phyloP scores from a whole-genome alignment of 2,797 vertebrate genomes.

The Rhadinocentrus ornatus region DNA sequence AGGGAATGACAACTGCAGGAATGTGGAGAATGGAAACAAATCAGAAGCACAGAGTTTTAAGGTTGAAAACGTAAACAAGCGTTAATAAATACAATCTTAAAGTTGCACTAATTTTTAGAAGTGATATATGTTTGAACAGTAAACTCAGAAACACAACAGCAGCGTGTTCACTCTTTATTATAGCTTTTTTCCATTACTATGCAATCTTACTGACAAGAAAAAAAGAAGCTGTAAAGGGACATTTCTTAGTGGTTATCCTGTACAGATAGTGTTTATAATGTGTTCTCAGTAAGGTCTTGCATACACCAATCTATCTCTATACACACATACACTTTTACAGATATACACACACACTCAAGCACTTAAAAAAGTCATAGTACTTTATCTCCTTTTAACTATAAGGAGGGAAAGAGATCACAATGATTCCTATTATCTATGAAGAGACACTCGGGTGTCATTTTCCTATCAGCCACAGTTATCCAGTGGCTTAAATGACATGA shows the following conservation, averaged over 20 bases:
- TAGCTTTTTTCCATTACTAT: slow-evolving; percentile 51
- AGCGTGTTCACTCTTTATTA: slow-evolving; percentile 67
- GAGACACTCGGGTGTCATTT: slow-evolving; percentile 24
- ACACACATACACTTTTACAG: slow-evolving; percentile 25
- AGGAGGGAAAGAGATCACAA: slow-evolving; percentile 27
- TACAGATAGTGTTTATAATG: slow-evolving; percentile 46
- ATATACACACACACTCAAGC: slow-evolving; percentile 29
- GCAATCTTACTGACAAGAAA: slow-evolving; percentile 61
- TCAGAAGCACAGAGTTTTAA: neutral
- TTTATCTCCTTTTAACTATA: slow-evolving; percentile 36
- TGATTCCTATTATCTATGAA: slow-evolving; percentile 26
- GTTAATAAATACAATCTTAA: neutral
- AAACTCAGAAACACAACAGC: slow-evolving; percentile 10
- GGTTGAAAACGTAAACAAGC: neutral
- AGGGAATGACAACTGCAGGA: neutral
- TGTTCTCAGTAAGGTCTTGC: slow-evolving; percentile 65
- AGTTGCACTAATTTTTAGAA: neutral
- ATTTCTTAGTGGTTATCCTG: slow-evolving; percentile 46
- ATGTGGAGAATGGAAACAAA: neutral
- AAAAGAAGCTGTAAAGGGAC: slow-evolving; percentile 44
- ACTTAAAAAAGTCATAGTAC: slow-evolving; percentile 21
- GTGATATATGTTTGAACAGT: neutral
- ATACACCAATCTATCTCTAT: slow-evolving; percentile 25
- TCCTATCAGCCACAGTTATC: slow-evolving; percentile 35
- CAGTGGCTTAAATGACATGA: slow-evolving; percentile 31